Evolutionary conservation across 2,797 vertebrate species (phyloP), one percentile per base, ranked within the genome.

Genomic region (Schizopygopsis pylzovi): DNA sequence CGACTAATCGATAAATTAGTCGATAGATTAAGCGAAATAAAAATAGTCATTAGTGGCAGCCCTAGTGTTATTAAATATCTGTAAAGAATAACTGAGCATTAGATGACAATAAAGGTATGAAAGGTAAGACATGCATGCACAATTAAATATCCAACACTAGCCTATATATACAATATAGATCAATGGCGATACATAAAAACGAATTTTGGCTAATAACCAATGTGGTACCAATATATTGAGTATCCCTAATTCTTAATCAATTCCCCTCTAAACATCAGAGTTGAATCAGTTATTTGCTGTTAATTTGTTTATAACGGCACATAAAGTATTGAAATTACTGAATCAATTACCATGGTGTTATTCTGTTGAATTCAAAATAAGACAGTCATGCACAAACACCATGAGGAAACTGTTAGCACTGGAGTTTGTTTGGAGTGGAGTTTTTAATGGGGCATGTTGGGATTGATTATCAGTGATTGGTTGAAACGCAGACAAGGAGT

Each of bases 331-430:
- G 11, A 25, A 52, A 65, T 54, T 39, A 37, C 59, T 52, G 59
- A 84, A 77, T 84, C 45, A 77, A 84, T 76, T 67, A 84, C 59
- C 59, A 22, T 18, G 7, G 47, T 63, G 73, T 68, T 65, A 18
- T 84, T 77, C 52, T 82, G 47, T 84, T 54, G 22, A 67, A 77
- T 76, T 33, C 59, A 41, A 72, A 83, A 52, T 49, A 84, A 68
- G 72, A 47, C 56, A 83, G 59, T 45, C 28, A 39, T 52, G 33
- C 12, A 49, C 52, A 85, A 65, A 85, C 54, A 68, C 56, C 71
- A 86, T 33, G 25, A 54, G 79, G 59, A 43, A 75, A 86, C 37
- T 10, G 45, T 75, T 82, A 77, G 43, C 61, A 56, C 15, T 70
- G 72, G 49, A 20, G 13, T 71, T 79, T 49, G 73, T 78, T 83